Conservation (phyloP, 2,888 invertebrate genomes). For the Noctua janthina region DNA sequence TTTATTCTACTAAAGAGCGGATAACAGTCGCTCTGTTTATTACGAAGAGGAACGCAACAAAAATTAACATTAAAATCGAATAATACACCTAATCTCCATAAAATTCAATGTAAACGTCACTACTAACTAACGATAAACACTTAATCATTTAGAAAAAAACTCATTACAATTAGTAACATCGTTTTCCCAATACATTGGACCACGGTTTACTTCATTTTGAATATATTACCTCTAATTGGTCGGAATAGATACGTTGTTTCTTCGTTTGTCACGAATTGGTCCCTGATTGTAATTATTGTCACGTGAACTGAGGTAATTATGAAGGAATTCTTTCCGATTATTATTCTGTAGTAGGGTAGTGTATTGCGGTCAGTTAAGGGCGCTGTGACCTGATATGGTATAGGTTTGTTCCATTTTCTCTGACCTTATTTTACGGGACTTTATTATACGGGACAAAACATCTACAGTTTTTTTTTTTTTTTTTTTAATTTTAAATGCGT, state of each 20-base stretch:
- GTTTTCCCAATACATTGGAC: constrained; percentile 35
- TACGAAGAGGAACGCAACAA: constrained; percentile 1
- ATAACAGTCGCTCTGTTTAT: not conserved
- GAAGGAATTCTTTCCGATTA: constrained; percentile 6
- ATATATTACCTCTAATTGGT: constrained; percentile 46
- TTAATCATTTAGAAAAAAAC: constrained; percentile 29
- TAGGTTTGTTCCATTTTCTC: constrained; percentile 25
- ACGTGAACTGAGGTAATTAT: constrained; percentile 30
- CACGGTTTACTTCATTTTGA: constrained; percentile 25
- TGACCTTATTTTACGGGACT: constrained; percentile 7
- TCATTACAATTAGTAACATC: constrained; percentile 38
- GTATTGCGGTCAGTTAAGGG: constrained; percentile 42
- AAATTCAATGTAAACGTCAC: constrained; percentile 27
- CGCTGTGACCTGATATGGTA: constrained; percentile 27
- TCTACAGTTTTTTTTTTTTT: too few species aligned
- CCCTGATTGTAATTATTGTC: constrained; percentile 20
- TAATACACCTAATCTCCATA: constrained; percentile 17
- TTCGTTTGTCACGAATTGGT: constrained; percentile 36
- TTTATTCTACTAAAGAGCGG: too few species aligned
- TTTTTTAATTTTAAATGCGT: too few species aligned
- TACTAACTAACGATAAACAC: constrained; percentile 19
- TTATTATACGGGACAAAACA: too few species aligned
- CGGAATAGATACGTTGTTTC: constrained; percentile 34
- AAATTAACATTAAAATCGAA: constrained; percentile 42
- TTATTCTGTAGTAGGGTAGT: not conserved